Conservation (phyloP, 2,888 invertebrate species). For the Amblyjoppa proteus region DNA sequence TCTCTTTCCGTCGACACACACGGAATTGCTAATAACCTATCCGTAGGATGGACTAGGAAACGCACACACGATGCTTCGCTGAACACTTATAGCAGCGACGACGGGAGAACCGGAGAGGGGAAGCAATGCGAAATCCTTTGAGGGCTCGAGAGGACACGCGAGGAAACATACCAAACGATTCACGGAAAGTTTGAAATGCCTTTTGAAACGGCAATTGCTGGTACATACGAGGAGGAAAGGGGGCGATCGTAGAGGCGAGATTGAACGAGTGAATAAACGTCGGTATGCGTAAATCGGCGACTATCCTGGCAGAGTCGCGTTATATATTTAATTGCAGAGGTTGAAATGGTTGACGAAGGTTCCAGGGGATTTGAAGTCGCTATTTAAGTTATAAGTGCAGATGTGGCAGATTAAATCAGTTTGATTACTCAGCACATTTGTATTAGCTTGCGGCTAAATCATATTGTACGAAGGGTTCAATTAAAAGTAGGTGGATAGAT, state of each 20-base stretch:
- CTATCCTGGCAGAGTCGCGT: neutral
- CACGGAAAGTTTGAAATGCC: conserved; percentile 46
- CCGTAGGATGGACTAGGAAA: conserved; percentile 22
- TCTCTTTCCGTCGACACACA: conserved; percentile 63
- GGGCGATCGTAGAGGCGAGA: neutral
- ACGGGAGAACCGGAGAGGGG: conserved; percentile 8
- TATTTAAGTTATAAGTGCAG: conserved; percentile 7
- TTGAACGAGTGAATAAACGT: neutral
- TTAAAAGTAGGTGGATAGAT: too few relatives aligned
- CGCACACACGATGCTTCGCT: conserved; percentile 33
- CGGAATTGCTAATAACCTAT: conserved; percentile 72
- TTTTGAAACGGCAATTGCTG: conserved; percentile 35
- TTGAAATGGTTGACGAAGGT: neutral
- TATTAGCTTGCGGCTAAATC: too few relatives aligned
- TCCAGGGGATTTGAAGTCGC: neutral
- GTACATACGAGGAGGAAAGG: neutral
- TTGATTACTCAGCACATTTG: too few relatives aligned
- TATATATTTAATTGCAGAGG: conserved; percentile 14
- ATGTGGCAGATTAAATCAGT: too few relatives aligned
- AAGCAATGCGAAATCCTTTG: conserved; percentile 37
- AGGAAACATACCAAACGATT: conserved; percentile 33
- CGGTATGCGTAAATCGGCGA: conserved; percentile 3
- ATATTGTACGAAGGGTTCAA: too few relatives aligned
- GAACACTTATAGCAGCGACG: neutral
- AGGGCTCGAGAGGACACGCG: conserved; percentile 18